Conservation (phyloP, 2,888 invertebrate species). For the Hypselothyrea guttata region DNA sequence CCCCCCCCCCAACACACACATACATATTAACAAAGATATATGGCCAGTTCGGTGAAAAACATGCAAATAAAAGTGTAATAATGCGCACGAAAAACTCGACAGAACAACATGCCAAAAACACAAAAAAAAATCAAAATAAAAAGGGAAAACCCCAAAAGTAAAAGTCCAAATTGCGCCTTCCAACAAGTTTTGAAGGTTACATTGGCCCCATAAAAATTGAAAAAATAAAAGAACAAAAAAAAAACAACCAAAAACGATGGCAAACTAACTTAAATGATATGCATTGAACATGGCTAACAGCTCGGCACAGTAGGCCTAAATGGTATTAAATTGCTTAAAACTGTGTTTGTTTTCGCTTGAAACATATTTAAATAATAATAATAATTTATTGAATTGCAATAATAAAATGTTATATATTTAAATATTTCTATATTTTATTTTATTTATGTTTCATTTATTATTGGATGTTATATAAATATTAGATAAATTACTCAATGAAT, state of each 20-base stretch:
- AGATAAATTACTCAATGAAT: too few relatives aligned
- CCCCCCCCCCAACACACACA: slow-evolving; percentile 2
- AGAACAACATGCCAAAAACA: slow-evolving; percentile 6
- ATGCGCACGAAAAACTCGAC: slow-evolving; percentile 26
- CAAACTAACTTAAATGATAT: slow-evolving; percentile 11
- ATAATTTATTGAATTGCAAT: too few relatives aligned
- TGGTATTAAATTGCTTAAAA: too few relatives aligned
- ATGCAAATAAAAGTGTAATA: slow-evolving; percentile 42
- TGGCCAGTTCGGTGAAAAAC: slow-evolving; percentile 4
- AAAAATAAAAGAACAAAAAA: slow-evolving; percentile 8
- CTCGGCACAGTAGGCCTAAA: neutral
- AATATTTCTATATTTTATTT: too few relatives aligned
- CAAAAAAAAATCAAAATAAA: slow-evolving; percentile 6
- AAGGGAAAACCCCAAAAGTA: neutral
- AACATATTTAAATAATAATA: neutral
- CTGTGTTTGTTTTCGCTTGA: too few relatives aligned
- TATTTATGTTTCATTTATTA: too few relatives aligned
- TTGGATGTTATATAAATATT: too few relatives aligned
- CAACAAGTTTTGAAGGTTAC: slow-evolving; percentile 48
- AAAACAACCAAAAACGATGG: neutral
- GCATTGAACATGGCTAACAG: slow-evolving; percentile 2
- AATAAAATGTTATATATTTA: too few relatives aligned
- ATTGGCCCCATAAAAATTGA: neutral
- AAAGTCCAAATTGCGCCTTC: slow-evolving; percentile 33
- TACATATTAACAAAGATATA: neutral